Evolutionary conservation across 2,113 vertebrate genomes (phyloP).

Genomic region (Nycticryphes semicollaris): DNA sequence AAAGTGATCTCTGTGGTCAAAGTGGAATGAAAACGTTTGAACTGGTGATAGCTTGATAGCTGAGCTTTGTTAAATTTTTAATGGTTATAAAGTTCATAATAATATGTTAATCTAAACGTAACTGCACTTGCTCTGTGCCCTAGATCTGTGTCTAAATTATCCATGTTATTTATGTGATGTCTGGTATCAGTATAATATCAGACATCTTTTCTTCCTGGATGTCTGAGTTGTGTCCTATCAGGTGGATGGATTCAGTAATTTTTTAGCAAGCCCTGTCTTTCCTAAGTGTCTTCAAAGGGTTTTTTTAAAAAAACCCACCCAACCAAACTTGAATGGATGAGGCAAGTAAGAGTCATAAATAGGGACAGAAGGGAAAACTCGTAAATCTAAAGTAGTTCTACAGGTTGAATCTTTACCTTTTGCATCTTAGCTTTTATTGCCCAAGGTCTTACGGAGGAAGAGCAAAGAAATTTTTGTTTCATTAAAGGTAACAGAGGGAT

Average conservation of each 20-base stretch:
- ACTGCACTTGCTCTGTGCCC: not conserved
- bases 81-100: not conserved
- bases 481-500: not conserved
- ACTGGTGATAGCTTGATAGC: not conserved
- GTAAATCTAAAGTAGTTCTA: not conserved
- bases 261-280: not conserved
- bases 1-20: not conserved
- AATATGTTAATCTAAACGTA: not conserved
- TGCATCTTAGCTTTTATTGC: not conserved
- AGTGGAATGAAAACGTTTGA: not conserved
- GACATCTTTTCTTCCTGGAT: not conserved
- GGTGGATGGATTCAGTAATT: not conserved
- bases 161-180: not conserved
- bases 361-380: not conserved
- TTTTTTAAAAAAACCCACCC: not conserved
- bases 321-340: not conserved
- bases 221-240: not conserved
- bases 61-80: not conserved
- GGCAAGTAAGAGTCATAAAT: slow-evolving; percentile 7
- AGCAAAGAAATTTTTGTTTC: slow-evolving; percentile 45
- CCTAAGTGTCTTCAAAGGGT: not conserved
- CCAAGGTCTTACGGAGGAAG: slow-evolving; percentile 43
- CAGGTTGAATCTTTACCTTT: slow-evolving; percentile 2
- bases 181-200: not conserved
- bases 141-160: not conserved